phyloP scores from a whole-genome alignment of 2,113 vertebrate genomes.

The Salvelinus fontinalis region DNA sequence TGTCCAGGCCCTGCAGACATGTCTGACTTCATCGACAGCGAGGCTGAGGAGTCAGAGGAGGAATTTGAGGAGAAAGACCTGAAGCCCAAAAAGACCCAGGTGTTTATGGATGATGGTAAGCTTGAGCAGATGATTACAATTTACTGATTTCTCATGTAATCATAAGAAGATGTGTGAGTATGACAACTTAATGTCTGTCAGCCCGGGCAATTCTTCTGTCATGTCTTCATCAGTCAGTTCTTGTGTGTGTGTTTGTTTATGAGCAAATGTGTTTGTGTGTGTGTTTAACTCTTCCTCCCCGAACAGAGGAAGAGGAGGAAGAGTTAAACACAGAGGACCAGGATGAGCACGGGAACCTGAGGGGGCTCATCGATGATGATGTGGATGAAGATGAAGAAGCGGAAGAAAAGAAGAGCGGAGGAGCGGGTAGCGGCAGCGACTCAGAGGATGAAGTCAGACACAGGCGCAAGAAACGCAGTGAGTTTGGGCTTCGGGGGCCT shows the following conservation, averaged over 20 bases:
- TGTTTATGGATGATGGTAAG: constrained; percentile 75
- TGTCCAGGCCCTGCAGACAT: constrained; percentile 65
- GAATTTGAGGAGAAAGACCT: constrained; percentile 84
- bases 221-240: not conserved
- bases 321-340: constrained; percentile 88
- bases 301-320: constrained; percentile 83
- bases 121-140: not conserved
- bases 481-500: constrained; percentile 42
- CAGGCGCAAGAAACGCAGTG: constrained; percentile 84
- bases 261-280: not conserved
- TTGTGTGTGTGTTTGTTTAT: not conserved
- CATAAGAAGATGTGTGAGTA: not conserved
- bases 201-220: not conserved
- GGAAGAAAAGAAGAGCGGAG: constrained; percentile 73
- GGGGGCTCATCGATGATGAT: constrained; percentile 87
- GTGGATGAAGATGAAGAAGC: constrained; percentile 84
- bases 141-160: not conserved
- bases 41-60: constrained; percentile 89
- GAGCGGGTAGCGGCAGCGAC: constrained; percentile 67
- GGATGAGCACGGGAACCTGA: constrained; percentile 87
- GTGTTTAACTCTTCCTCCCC: not conserved
- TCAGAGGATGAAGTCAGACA: constrained; percentile 84
- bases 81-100: constrained; percentile 80
- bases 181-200: not conserved
- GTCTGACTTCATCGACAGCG: constrained; percentile 90